phyloP scores from a whole-genome alignment of 2,888 invertebrate species.

The Chalcis sispes region DNA sequence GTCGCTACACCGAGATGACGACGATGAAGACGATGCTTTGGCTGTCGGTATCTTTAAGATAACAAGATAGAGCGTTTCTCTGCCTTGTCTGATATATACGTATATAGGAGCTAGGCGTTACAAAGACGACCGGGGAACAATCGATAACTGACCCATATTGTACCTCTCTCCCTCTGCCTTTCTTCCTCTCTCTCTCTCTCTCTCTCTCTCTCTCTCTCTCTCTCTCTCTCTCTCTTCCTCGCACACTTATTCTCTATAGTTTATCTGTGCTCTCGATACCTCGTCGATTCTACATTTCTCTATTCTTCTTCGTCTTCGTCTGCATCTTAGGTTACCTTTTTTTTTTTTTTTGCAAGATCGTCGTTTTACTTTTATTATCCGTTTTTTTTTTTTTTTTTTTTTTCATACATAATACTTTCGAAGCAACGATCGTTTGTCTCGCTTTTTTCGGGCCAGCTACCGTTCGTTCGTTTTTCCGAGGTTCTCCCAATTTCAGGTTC shows the following conservation, averaged over 20 bases:
- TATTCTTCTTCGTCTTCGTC: constrained; percentile 6
- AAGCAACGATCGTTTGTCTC: background rate
- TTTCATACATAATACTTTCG: background rate
- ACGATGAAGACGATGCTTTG: constrained; percentile 2
- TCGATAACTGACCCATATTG: constrained; percentile 74
- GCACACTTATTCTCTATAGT: too few species aligned
- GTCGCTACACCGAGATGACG: background rate
- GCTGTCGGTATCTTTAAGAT: constrained; percentile 66
- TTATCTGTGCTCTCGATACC: constrained; percentile 23
- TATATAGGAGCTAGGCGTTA: constrained; percentile 66
- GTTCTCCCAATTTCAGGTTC: too few species aligned
- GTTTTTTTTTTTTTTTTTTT: background rate
- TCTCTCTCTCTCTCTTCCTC: constrained; percentile 1
- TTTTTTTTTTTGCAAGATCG: background rate
- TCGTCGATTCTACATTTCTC: constrained; percentile 31
- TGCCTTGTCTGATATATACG: background rate
- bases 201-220: constrained; percentile 5
- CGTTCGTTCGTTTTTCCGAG: constrained; percentile 6
- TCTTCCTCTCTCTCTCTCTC: constrained; percentile 16
- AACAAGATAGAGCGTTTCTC: constrained; percentile 67
- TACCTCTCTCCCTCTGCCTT: constrained; percentile 21
- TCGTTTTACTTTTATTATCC: constrained; percentile 1
- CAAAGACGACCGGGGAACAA: constrained; percentile 67
- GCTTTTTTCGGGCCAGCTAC: background rate
- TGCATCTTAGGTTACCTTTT: background rate